These are phyloP conservation scores for Corvus hawaiiensis DNA, from an alignment of 2,113 vertebrate species.

Conservation along the genomic window DNA sequence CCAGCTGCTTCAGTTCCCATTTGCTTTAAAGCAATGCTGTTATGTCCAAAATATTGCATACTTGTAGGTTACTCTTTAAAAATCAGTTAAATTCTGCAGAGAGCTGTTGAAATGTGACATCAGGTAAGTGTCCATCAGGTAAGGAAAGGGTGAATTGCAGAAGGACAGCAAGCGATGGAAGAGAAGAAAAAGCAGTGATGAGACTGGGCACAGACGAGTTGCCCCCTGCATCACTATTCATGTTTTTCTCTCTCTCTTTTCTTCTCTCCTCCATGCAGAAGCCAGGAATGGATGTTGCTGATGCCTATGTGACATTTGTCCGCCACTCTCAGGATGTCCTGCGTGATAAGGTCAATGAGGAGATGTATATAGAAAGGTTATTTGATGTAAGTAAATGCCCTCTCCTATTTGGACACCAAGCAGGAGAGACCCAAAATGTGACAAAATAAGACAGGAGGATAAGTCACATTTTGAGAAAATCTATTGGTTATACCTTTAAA, in stretches of 20 bases:
- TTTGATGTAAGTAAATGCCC: conserved; percentile 99
- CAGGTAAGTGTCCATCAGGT: not conserved
- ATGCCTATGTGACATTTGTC: conserved; percentile 96
- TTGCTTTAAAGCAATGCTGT: not conserved
- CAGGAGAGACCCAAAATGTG: conserved; percentile 97
- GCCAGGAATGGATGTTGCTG: conserved; percentile 97
- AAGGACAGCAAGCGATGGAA: not conserved
- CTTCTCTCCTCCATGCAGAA: conserved; percentile 80
- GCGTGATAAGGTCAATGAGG: conserved; percentile 99
- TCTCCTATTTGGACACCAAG: conserved; percentile 87
- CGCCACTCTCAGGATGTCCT: conserved; percentile 99
- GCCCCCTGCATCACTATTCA: not conserved
- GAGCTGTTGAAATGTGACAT: not conserved
- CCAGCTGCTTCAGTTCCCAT: conserved; percentile 5
- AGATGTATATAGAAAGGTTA: conserved; percentile 99
- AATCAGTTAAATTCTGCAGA: not conserved
- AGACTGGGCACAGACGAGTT: not conserved
- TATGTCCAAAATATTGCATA: not conserved
- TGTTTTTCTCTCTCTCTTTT: conserved; percentile 52
- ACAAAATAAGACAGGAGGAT: conserved; percentile 99
- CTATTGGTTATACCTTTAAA: conserved; percentile 62
- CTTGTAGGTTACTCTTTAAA: not conserved
- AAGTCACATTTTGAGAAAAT: conserved; percentile 98
- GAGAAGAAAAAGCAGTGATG: not conserved
- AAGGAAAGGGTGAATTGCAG: not conserved